A percentile compares a stretch with the other conserved stretches of the same genome.
Evolutionary conservation across 2,113 vertebrate genomes (phyloP).

Genomic region (Progne subis): DNA sequence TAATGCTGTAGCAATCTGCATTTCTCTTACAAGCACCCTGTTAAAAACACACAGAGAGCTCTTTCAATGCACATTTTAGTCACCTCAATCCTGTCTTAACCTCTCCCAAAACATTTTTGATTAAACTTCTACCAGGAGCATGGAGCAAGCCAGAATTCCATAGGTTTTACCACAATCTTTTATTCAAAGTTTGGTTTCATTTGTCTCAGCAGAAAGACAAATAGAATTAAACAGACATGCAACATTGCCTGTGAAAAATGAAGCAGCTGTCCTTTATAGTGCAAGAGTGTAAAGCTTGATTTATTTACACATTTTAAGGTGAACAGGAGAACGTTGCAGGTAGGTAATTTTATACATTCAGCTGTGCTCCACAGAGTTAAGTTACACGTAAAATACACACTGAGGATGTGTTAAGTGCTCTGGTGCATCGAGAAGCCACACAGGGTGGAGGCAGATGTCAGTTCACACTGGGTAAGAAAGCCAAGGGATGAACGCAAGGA

Average conservation of each 20-base stretch:
- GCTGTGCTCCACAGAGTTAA: background rate
- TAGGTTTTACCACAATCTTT: background rate
- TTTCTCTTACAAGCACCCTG: background rate
- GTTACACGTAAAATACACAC: background rate
- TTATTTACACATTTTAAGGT: conserved; percentile 33
- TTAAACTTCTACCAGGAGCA: background rate
- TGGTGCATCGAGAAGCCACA: background rate
- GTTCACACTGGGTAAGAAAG: background rate
- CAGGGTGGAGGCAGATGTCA: background rate
- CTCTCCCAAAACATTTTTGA: background rate
- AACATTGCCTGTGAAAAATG: conserved; percentile 27
- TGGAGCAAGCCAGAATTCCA: background rate
- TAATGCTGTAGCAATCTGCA: background rate
- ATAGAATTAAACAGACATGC: conserved; percentile 21
- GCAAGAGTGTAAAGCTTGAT: conserved; percentile 21
- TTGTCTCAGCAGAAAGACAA: conserved; percentile 25
- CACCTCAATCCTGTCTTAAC: background rate
- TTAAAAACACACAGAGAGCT: background rate
- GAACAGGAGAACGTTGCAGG: background rate
- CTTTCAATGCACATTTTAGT: background rate
- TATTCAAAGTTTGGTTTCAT: conserved; percentile 37
- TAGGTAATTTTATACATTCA: conserved; percentile 20
- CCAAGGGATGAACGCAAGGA: background rate
- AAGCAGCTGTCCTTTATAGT: background rate
- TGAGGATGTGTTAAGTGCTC: background rate